Evolutionary conservation across 2,113 vertebrate genomes (phyloP).

Genomic region (Hipposideros armiger): DNA sequence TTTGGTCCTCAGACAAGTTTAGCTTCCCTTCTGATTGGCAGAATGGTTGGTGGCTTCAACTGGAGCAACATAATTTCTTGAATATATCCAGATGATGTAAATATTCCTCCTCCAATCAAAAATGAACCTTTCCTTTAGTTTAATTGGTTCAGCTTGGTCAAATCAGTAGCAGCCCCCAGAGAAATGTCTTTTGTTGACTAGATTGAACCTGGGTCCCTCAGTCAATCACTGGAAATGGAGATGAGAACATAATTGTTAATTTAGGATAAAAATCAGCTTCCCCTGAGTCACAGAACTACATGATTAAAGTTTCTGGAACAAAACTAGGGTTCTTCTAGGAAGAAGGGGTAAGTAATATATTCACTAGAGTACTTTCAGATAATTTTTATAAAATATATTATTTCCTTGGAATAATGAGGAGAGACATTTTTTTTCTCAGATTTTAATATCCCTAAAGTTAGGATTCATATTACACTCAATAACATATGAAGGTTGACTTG

Average conservation of each 20-base stretch:
- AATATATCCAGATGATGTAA: not conserved
- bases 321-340: not conserved
- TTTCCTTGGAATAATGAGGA: not conserved
- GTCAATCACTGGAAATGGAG: not conserved
- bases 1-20: not conserved
- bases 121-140: not conserved
- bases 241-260: not conserved
- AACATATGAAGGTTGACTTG: not conserved
- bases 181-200: not conserved
- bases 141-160: not conserved
- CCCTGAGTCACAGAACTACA: not conserved
- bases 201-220: not conserved
- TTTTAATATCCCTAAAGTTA: conserved; percentile 6
- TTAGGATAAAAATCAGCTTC: not conserved
- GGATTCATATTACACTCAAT: not conserved
- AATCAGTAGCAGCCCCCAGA: not conserved
- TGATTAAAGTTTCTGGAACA: not conserved
- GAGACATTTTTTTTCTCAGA: not conserved
- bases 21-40: not conserved
- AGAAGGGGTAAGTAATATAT: not conserved
- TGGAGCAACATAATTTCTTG: not conserved
- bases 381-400: not conserved
- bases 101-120: not conserved
- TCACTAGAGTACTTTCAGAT: not conserved
- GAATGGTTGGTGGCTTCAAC: not conserved